Evolutionary conservation across 2,888 invertebrate species (phyloP).

Genomic region (Hydropsyche betteni): DNA sequence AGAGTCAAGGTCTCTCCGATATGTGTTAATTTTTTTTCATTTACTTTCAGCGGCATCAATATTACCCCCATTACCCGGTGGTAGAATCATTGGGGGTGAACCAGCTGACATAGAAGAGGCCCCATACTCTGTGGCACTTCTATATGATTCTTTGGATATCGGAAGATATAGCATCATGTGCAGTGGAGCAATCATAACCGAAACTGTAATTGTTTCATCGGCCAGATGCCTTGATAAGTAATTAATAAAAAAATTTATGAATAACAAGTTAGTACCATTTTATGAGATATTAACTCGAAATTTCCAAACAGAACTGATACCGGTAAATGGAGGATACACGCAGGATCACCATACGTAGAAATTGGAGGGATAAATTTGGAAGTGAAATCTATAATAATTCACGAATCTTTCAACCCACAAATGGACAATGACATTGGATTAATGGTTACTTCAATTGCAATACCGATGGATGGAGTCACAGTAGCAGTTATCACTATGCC

Average conservation of each 20-base stretch:
- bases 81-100: conserved; percentile 39
- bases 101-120: conserved; percentile 34
- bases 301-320: conserved; percentile 18
- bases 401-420: conserved; percentile 51
- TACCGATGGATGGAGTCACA: neutral
- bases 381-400: conserved; percentile 55
- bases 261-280: neutral
- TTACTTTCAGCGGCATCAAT: neutral
- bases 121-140: conserved; percentile 38
- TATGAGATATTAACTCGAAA: neutral
- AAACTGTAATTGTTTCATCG: conserved; percentile 58
- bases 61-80: conserved; percentile 10
- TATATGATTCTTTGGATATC: conserved; percentile 57
- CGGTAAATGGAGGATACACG: conserved; percentile 31
- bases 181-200: conserved; percentile 58
- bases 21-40: too few species aligned
- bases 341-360: conserved; percentile 54
- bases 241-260: too few species aligned
- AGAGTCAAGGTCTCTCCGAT: too few species aligned
- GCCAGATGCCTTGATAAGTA: conserved; percentile 58
- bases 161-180: conserved; percentile 58
- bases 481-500: neutral
- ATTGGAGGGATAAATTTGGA: conserved; percentile 58
- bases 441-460: neutral
- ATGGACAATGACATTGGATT: conserved; percentile 11